Conservation (phyloP, 2,797 vertebrate species). For the Crocodylus rhombifer region DNA sequence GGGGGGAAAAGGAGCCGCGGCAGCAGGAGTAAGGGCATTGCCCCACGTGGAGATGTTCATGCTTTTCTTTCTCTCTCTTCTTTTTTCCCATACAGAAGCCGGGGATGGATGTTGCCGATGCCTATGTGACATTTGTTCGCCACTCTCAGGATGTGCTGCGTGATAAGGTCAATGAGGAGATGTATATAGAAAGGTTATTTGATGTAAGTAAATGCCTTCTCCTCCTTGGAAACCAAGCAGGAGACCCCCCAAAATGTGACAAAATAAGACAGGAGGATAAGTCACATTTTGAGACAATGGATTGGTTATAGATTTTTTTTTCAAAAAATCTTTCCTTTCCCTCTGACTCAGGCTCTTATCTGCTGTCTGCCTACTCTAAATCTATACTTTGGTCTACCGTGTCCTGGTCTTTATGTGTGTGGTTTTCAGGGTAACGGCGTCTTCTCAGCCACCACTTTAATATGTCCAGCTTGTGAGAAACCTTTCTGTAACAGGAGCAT, state of each 20-base stretch:
- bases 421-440: slow-evolving; percentile 50
- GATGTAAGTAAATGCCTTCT: slow-evolving; percentile 99
- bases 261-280: slow-evolving; percentile 99
- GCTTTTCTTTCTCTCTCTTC: slow-evolving; percentile 59
- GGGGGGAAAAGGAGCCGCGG: background rate
- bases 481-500: slow-evolving; percentile 66
- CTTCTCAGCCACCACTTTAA: slow-evolving; percentile 63
- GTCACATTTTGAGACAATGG: slow-evolving; percentile 95
- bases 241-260: slow-evolving; percentile 98
- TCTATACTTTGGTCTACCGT: slow-evolving; percentile 85
- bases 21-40: background rate
- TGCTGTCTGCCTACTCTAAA: slow-evolving; percentile 84
- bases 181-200: slow-evolving; percentile 99
- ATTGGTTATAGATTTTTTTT: slow-evolving; percentile 75
- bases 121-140: slow-evolving; percentile 98
- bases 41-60: slow-evolving; percentile 23
- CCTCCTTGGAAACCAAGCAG: slow-evolving; percentile 92
- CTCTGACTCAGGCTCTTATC: slow-evolving; percentile 79
- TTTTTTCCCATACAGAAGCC: slow-evolving; percentile 91
- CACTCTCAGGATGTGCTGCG: slow-evolving; percentile 99
- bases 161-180: slow-evolving; percentile 99
- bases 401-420: slow-evolving; percentile 86
- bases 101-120: slow-evolving; percentile 97
- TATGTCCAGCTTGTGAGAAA: slow-evolving; percentile 66
- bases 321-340: slow-evolving; percentile 78